Evolutionary conservation across 2,888 invertebrate genomes (phyloP), one percentile per base, ranked within the genome.

Genomic region (Epinotia ramella): DNA sequence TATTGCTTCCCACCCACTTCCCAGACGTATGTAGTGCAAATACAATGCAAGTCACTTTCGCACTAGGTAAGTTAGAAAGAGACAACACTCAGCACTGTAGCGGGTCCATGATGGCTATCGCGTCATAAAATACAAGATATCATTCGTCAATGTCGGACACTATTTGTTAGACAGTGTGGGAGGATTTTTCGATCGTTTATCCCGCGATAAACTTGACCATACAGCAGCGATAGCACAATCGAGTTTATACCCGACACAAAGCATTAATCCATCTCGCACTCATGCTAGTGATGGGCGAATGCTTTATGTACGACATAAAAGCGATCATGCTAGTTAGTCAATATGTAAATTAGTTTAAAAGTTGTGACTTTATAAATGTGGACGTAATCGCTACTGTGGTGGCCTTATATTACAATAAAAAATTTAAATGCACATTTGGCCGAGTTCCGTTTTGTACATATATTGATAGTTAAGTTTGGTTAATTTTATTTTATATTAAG

Each of bases 401-500:
- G 71, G 70, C 75, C 71, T 71, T 71, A 66, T 24, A 56, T 20
- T 53, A 63, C 12, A 28, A 46, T 60, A 28, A 18, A 60, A 53
- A 49, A n/a, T n/a, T n/a, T n/a, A n/a, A 16, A 44, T 33, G 33
- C 80, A 80, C 79, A 82, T 80, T 84, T 81, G 83, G 80, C 83
- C 65, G 12, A 68, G 64, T 73, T 75, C 73, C 65, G 69, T 72
- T 76, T 56, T 76, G 73, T 77, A 74, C 62, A 78, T 76, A 73
- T 72, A 46, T 67, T 72, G 46, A 57, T 75, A 76, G 69, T 77
- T 77, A 77, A 73, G 70, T 76, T 78, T 74, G 65, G n/a, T 72
- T 77, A 73, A 70, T 77, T 72, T 75, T 74, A 74, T 63, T 73
- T 49, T 73, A 56, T 57, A 73, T 68, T 75, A 75, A 65, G 68